Evolutionary conservation across 1,140 invertebrate species (phyloP).

Genomic region (Tetragonula clypearis): DNA sequence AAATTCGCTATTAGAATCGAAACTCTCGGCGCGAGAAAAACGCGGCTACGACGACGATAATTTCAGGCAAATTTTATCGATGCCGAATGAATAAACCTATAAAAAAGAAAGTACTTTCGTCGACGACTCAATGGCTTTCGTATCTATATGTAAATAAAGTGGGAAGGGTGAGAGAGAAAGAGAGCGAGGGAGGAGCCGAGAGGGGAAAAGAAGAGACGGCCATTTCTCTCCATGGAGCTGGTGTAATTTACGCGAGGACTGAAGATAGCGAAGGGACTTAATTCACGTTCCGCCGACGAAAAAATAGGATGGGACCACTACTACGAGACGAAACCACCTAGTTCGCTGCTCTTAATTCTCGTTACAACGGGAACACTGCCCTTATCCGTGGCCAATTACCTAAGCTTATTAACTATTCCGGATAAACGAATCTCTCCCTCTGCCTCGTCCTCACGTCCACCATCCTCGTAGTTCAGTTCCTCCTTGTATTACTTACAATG

Average conservation of each 20-base stretch:
- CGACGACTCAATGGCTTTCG: slow-evolving; percentile 69
- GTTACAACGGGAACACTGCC: slow-evolving; percentile 34
- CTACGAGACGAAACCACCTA: slow-evolving; percentile 58
- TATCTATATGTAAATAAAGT: slow-evolving; percentile 80
- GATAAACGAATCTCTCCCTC: slow-evolving; percentile 22
- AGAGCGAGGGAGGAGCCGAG: slow-evolving; percentile 30
- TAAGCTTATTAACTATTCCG: slow-evolving; percentile 54
- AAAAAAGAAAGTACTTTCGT: slow-evolving; percentile 67
- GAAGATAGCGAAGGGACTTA: slow-evolving; percentile 72
- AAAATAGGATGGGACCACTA: slow-evolving; percentile 61
- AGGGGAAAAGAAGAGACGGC: slow-evolving; percentile 70
- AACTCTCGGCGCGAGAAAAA: background rate
- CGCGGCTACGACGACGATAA: slow-evolving; percentile 44
- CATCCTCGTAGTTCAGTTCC: background rate
- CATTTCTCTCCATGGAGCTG: slow-evolving; percentile 76
- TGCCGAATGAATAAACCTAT: slow-evolving; percentile 62
- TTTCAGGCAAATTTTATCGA: slow-evolving; percentile 68
- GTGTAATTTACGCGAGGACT: slow-evolving; percentile 74
- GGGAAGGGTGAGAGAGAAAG: slow-evolving; percentile 16
- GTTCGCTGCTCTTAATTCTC: slow-evolving; percentile 68
- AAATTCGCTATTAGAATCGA: background rate
- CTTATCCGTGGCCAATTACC: slow-evolving; percentile 52
- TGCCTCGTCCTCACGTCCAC: background rate
- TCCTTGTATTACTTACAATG: background rate
- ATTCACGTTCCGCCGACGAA: slow-evolving; percentile 68